A percentile compares a stretch with the other conserved stretches of the same genome.
These are phyloP conservation scores for Corydoras maculifer DNA, from an alignment of 2,113 vertebrate species.

Conservation along the genomic window DNA sequence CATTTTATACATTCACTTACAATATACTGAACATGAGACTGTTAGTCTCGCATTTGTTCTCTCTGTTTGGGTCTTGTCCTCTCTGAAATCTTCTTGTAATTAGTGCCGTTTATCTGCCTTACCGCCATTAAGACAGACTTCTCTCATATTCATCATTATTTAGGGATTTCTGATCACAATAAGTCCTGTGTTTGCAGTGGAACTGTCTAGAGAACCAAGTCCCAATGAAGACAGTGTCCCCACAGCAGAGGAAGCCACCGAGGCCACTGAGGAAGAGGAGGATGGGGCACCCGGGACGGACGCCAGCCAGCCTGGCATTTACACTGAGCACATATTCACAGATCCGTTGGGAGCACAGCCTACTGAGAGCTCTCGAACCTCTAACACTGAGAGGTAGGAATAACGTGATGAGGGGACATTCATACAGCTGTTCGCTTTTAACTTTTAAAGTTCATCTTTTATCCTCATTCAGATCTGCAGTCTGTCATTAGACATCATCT, in stretches of 20 bases:
- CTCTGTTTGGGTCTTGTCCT: too few relatives aligned
- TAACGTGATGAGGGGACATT: neutral
- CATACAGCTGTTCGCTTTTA: neutral
- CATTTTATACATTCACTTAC: too few relatives aligned
- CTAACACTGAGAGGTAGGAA: slow-evolving; percentile 48
- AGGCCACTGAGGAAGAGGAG: slow-evolving; percentile 74
- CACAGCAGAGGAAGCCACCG: slow-evolving; percentile 88
- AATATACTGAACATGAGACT: too few relatives aligned
- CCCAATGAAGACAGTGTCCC: slow-evolving; percentile 71
- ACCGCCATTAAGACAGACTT: too few relatives aligned
- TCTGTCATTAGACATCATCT: neutral
- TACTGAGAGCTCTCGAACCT: slow-evolving; percentile 46
- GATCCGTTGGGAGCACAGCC: slow-evolving; percentile 72
- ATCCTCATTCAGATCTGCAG: neutral
- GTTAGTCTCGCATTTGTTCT: too few relatives aligned
- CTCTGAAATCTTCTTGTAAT: too few relatives aligned
- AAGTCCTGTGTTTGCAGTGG: slow-evolving; percentile 38
- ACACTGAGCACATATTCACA: slow-evolving; percentile 92
- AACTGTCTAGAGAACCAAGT: slow-evolving; percentile 60
- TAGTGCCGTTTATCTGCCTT: too few relatives aligned
- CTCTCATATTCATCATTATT: too few relatives aligned
- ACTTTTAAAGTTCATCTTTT: neutral
- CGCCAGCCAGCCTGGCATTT: slow-evolving; percentile 70
- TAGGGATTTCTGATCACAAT: too few relatives aligned
- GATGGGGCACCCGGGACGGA: slow-evolving; percentile 51